These are phyloP conservation scores for Phoxinus phoxinus DNA, from an alignment of 2,113 vertebrate species.

Conservation along the genomic window DNA sequence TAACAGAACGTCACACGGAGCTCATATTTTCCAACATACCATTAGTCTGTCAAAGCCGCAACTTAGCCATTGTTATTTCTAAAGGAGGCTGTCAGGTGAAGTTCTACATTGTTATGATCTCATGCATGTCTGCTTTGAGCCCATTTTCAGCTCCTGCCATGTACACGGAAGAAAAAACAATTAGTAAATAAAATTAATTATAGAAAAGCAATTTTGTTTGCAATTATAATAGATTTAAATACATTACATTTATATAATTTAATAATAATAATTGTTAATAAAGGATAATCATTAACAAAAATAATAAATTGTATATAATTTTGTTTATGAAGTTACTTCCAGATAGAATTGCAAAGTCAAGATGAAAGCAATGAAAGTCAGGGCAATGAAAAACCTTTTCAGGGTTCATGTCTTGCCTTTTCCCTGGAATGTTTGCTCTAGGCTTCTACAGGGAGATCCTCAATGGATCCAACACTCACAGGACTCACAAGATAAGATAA, in stretches of 20 bases:
- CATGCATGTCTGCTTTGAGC: background rate
- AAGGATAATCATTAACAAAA: background rate
- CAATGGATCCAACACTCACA: slow-evolving; percentile 38
- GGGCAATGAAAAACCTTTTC: slow-evolving; percentile 32
- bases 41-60: slow-evolving; percentile 31
- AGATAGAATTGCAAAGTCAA: slow-evolving; percentile 35
- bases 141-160: background rate
- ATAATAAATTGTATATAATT: background rate
- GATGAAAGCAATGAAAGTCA: slow-evolving; percentile 34
- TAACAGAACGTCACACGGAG: slow-evolving; percentile 22
- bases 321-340: slow-evolving; percentile 13
- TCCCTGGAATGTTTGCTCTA: slow-evolving; percentile 56
- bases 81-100: background rate
- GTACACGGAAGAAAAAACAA: background rate
- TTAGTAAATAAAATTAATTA: too few species aligned
- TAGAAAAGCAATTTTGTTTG: too few species aligned
- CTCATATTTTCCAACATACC: slow-evolving; percentile 19
- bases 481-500: slow-evolving; percentile 52
- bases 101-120: slow-evolving; percentile 16
- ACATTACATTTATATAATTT: background rate
- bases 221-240: background rate
- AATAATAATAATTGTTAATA: too few species aligned
- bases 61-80: slow-evolving; percentile 29
- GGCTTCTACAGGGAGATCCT: slow-evolving; percentile 40
- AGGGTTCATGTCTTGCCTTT: slow-evolving; percentile 24